Evolutionary conservation across 1,140 invertebrate species (phyloP).

Genomic region (Brachionus manjavacas): DNA sequence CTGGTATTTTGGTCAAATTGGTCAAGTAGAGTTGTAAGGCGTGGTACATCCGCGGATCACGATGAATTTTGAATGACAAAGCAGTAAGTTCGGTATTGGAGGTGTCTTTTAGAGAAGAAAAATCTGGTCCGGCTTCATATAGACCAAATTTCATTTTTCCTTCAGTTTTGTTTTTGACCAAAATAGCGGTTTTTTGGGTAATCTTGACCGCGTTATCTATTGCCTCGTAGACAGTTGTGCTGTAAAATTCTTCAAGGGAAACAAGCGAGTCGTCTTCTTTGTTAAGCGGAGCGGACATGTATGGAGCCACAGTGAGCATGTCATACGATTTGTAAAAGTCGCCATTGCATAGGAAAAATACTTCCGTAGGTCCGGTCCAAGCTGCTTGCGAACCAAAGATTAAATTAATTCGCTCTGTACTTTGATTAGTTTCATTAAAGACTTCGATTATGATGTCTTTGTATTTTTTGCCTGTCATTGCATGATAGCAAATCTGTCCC

Average conservation of each 20-base stretch:
- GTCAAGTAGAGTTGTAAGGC: neutral
- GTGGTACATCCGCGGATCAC: constrained; percentile 1
- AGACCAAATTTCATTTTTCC: neutral
- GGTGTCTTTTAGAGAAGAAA: neutral
- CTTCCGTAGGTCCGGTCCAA: neutral
- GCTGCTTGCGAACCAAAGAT: neutral
- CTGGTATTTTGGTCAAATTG: neutral
- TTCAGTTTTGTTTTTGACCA: constrained; percentile 9
- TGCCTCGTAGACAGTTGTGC: neutral
- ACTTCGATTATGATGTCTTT: neutral
- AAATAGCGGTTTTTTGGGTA: neutral
- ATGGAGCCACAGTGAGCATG: neutral
- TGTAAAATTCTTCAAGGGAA: neutral
- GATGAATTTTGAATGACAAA: constrained; percentile 9
- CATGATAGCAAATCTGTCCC: constrained; percentile 1
- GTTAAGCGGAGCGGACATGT: neutral
- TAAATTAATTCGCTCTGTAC: neutral
- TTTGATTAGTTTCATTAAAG: neutral
- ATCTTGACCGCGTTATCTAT: neutral
- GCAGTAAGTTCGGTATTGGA: neutral
- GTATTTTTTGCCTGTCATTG: neutral
- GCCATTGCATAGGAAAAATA: constrained; percentile 5
- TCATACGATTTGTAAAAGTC: constrained; percentile 6
- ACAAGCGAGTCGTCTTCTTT: neutral
- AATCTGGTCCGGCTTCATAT: constrained; percentile 16